Percentiles rank a stretch among this genome's conserved stretches.
Evolutionary conservation across 2,113 vertebrate genomes (phyloP).

Genomic region (Machaerirhynchus nigripectus): DNA sequence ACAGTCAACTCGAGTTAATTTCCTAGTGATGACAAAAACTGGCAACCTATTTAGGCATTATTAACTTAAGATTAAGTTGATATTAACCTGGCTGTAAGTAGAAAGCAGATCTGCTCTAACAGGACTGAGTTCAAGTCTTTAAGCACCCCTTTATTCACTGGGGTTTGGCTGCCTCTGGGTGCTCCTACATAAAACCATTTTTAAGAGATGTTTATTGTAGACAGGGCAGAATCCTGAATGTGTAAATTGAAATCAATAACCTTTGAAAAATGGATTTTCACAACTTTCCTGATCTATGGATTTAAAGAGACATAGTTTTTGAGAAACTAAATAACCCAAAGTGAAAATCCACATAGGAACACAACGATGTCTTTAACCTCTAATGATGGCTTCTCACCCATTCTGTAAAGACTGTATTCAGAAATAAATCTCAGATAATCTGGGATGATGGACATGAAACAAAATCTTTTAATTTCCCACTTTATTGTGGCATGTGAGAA

Average conservation of each 20-base stretch:
- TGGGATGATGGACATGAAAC: neutral
- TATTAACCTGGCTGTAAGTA: neutral
- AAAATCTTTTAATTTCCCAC: neutral
- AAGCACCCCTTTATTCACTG: neutral
- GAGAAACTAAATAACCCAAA: neutral
- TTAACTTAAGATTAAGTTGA: neutral
- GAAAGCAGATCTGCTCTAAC: neutral
- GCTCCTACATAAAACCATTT: neutral
- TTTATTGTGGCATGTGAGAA: neutral
- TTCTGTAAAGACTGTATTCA: neutral
- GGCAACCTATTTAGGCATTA: neutral
- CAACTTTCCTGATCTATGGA: neutral
- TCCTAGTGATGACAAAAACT: neutral
- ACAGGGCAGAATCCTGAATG: neutral
- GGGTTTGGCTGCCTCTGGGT: neutral
- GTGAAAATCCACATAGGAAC: constrained; percentile 11
- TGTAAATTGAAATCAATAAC: neutral
- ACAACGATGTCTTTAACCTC: neutral
- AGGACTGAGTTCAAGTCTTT: neutral
- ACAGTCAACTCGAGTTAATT: neutral
- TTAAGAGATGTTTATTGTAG: neutral
- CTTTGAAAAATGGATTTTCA: neutral
- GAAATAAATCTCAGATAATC: neutral
- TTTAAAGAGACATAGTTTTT: neutral
- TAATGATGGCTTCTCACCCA: neutral